These are phyloP conservation scores for Pelobates cultripes DNA, from an alignment of 2,797 vertebrate species.

Conservation along the genomic window DNA sequence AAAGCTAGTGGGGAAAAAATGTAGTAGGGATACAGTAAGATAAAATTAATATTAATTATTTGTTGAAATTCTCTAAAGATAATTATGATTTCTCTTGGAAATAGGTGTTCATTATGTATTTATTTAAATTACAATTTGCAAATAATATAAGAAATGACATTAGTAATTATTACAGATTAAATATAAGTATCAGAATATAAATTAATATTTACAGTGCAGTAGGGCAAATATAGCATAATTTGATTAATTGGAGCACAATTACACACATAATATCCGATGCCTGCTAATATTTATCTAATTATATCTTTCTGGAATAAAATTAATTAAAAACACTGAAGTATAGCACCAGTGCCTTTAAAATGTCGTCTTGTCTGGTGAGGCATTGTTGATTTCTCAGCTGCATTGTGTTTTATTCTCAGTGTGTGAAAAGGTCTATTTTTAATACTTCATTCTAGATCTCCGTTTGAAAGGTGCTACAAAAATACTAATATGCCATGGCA, in stretches of 20 bases:
- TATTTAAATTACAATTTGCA: not conserved
- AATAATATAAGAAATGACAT: not conserved
- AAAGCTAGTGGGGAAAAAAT: no score
- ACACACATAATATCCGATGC: not conserved
- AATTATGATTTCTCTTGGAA: not conserved
- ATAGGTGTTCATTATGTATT: not conserved
- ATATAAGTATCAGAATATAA: not conserved
- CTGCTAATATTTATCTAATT: not conserved
- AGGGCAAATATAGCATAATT: not conserved
- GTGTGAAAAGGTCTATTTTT: conserved; percentile 60
- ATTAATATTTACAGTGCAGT: not conserved
- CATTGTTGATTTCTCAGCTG: conserved; percentile 35
- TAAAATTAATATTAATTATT: not conserved
- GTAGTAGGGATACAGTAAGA: no score
- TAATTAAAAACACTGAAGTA: not conserved
- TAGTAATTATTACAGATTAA: not conserved
- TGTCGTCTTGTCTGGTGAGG: not conserved
- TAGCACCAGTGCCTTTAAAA: not conserved
- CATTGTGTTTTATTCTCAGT: conserved; percentile 47
- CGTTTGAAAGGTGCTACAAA: conserved; percentile 66
- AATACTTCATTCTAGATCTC: conserved; percentile 65
- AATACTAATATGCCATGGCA: conserved; percentile 69
- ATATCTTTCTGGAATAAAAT: not conserved
- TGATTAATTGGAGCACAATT: conserved; percentile 4
- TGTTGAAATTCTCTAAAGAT: not conserved